phyloP scores from a whole-genome alignment of 2,113 vertebrate genomes.

The Charina bottae region DNA sequence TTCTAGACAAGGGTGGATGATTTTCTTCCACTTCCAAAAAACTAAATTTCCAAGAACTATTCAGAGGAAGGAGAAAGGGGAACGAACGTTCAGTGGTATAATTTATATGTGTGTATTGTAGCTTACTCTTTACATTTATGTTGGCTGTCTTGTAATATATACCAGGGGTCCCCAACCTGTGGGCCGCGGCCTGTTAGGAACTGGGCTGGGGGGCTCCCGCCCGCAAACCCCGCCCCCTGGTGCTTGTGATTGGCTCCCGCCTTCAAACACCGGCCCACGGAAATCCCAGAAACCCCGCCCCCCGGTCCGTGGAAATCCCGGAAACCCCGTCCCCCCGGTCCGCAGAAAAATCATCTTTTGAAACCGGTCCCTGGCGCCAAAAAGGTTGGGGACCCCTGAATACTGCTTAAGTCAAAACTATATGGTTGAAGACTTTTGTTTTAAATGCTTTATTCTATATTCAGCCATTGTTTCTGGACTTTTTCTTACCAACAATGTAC shows the following conservation, averaged over 20 bases:
- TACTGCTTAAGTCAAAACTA: neutral
- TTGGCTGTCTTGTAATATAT: neutral
- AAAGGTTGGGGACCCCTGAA: too few relatives aligned
- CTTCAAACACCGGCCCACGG: too few relatives aligned
- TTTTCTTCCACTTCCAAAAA: neutral
- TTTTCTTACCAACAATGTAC: neutral
- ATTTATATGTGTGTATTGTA: neutral
- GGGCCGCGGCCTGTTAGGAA: too few relatives aligned
- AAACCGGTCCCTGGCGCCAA: too few relatives aligned
- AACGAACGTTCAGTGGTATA: neutral
- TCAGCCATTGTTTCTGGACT: neutral
- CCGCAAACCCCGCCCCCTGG: too few relatives aligned
- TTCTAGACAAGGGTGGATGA: neutral
- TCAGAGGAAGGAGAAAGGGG: neutral
- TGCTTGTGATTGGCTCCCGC: too few relatives aligned
- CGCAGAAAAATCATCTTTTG: too few relatives aligned
- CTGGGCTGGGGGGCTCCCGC: too few relatives aligned
- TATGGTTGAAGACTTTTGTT: neutral
- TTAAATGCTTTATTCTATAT: neutral
- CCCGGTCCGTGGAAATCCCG: too few relatives aligned
- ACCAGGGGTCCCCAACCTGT: too few relatives aligned
- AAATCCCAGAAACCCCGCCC: too few relatives aligned
- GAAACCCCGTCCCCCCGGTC: too few relatives aligned
- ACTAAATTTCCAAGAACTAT: neutral
- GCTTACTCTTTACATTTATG: neutral